Evolutionary conservation across 2,888 invertebrate species (phyloP).

Genomic region (Protophormia terraenovae): DNA sequence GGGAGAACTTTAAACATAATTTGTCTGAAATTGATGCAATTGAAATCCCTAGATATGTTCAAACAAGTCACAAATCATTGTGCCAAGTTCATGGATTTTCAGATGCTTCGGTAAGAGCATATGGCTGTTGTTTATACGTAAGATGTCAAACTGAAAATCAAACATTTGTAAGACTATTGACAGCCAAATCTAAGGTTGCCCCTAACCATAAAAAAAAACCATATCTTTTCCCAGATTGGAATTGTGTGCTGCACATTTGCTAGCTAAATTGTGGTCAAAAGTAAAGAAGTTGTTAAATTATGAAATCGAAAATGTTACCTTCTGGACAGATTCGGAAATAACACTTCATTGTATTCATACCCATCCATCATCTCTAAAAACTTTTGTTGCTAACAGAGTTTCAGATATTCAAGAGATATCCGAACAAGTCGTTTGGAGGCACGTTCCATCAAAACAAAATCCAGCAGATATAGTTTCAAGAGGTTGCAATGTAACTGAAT

Average conservation of each 20-base stretch:
- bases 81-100: too few species aligned
- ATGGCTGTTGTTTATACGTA: too few species aligned
- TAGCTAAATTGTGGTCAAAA: slow-evolving; percentile 6
- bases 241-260: slow-evolving; percentile 15
- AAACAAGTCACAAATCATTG: not conserved
- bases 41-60: slow-evolving; percentile 20
- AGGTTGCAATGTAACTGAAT: slow-evolving; percentile 8
- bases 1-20: too few species aligned
- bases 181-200: not conserved
- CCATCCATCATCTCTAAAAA: slow-evolving; percentile 64
- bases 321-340: slow-evolving; percentile 65
- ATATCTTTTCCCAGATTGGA: slow-evolving; percentile 53
- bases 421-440: slow-evolving; percentile 28
- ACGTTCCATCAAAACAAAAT: slow-evolving; percentile 38
- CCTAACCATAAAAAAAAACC: too few species aligned
- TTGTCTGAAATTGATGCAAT: slow-evolving; percentile 2
- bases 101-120: too few species aligned
- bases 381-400: slow-evolving; percentile 61
- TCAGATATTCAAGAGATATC: slow-evolving; percentile 47
- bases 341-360: slow-evolving; percentile 57
- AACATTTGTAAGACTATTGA: not conserved
- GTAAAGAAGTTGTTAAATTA: slow-evolving; percentile 40
- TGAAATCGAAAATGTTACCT: slow-evolving; percentile 29
- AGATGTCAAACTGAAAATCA: too few species aligned
- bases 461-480: slow-evolving; percentile 37